phyloP scores from a whole-genome alignment of 2,888 invertebrate species.

The Tetragonisca angustula region DNA sequence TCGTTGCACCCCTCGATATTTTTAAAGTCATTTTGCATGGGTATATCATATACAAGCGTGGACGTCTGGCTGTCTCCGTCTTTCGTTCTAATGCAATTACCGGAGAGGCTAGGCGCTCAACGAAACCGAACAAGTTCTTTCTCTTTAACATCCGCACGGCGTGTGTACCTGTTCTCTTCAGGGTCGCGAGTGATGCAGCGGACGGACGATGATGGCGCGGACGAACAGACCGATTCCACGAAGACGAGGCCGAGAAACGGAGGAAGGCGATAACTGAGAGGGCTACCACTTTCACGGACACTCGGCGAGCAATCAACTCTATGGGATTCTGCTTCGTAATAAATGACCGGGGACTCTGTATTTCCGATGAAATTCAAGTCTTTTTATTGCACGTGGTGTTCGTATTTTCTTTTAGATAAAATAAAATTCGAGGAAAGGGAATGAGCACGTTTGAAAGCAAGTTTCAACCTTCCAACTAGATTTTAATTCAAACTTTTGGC shows the following conservation, averaged over 20 bases:
- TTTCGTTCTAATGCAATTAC: slow-evolving; percentile 69
- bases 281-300: not conserved
- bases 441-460: not conserved
- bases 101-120: slow-evolving; percentile 48
- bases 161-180: slow-evolving; percentile 49
- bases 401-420: not conserved
- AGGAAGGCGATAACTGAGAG: slow-evolving; percentile 6
- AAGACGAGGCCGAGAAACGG: slow-evolving; percentile 34
- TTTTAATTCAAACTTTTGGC: not conserved
- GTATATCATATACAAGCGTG: not conserved
- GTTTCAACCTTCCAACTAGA: not conserved
- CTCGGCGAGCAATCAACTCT: not conserved
- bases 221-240: slow-evolving; percentile 21
- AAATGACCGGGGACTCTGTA: not conserved
- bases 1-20: not conserved
- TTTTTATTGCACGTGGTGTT: not conserved
- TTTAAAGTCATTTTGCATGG: not conserved
- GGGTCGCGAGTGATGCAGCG: slow-evolving; percentile 42
- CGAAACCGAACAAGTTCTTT: slow-evolving; percentile 73
- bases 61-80: slow-evolving; percentile 10
- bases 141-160: slow-evolving; percentile 29
- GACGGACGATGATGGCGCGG: slow-evolving; percentile 28
- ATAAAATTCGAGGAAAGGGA: not conserved
- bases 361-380: not conserved
- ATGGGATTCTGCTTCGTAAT: slow-evolving; percentile 7